Evolutionary conservation across 2,797 vertebrate genomes (phyloP).

Genomic region (Stomatorhinus walkeri): DNA sequence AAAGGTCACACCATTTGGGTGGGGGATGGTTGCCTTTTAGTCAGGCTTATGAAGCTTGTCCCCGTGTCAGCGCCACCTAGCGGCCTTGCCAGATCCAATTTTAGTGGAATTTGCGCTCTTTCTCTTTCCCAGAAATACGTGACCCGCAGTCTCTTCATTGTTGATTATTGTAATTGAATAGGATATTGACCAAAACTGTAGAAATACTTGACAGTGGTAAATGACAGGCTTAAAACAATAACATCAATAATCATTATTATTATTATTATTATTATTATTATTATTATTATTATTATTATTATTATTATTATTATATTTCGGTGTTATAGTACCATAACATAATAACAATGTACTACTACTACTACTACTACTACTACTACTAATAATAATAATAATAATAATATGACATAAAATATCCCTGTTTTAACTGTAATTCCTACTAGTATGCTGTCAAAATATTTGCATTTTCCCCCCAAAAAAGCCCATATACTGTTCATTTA

Average conservation of each 20-base stretch:
- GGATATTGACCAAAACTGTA: neutral
- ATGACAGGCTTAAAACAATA: neutral
- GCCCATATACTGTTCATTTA: neutral
- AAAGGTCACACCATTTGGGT: neutral
- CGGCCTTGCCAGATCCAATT: neutral
- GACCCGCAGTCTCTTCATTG: neutral
- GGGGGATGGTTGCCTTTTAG: neutral
- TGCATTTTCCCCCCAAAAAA: neutral
- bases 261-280: neutral
- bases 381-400: neutral
- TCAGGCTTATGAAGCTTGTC: neutral
- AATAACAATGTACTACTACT: neutral
- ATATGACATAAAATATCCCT: neutral
- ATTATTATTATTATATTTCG: neutral
- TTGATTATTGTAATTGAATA: neutral
- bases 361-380: neutral
- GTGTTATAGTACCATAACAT: neutral
- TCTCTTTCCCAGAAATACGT: neutral
- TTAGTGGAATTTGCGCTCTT: neutral
- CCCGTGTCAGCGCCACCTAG: conserved; percentile 5
- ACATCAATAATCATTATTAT: neutral
- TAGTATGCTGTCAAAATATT: neutral
- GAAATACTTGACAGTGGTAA: neutral
- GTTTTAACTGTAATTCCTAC: neutral
- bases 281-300: neutral